phyloP scores from a whole-genome alignment of 2,888 invertebrate species.

The Dicycla oo region DNA sequence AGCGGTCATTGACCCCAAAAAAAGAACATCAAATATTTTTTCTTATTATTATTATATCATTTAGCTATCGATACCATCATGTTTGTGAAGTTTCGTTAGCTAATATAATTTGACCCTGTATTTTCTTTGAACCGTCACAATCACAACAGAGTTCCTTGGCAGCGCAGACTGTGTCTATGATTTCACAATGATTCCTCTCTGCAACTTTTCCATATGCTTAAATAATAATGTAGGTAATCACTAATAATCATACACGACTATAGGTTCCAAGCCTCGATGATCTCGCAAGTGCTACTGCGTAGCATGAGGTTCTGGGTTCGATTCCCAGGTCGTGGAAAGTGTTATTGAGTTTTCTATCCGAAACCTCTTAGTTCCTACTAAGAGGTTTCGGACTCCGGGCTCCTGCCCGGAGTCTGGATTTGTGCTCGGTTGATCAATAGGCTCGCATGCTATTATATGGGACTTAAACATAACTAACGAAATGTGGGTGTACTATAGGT shows the following conservation, averaged over 20 bases:
- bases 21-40: no score
- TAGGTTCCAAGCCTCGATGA: not conserved
- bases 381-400: no score
- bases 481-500: not conserved
- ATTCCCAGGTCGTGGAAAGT: not conserved
- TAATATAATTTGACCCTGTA: no score
- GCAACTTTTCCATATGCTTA: no score
- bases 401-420: not conserved
- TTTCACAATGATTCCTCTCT: not conserved
- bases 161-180: not conserved
- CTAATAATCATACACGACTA: not conserved
- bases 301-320: not conserved
- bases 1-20: no score
- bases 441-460: not conserved
- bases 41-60: no score
- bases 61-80: no score
- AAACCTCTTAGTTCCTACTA: no score
- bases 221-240: no score
- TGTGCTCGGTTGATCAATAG: not conserved
- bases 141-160: no score
- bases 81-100: no score
- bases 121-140: no score
- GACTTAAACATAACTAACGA: not conserved
- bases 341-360: not conserved
- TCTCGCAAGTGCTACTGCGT: not conserved